Percentiles rank a stretch among this genome's conserved stretches.
phyloP scores from a whole-genome alignment of 1,140 invertebrate genomes.

The Drosophila pruinosa region DNA sequence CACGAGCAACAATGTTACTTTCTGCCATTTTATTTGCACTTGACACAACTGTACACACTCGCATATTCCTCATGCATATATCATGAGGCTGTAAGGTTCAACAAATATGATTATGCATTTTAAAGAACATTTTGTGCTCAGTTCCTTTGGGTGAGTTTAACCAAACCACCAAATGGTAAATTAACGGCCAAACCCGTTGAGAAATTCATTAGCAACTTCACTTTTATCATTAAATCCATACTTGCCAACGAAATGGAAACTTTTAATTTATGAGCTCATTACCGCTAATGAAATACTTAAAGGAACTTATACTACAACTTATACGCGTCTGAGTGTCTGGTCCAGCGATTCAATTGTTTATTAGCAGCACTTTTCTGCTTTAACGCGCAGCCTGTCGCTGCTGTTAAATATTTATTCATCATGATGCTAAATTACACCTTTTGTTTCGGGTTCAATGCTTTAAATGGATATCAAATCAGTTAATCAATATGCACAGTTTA shows the following conservation, averaged over 20 bases:
- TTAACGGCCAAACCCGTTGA: slow-evolving; percentile 2
- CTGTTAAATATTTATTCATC: slow-evolving; percentile 41
- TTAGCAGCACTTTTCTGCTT: slow-evolving; percentile 14
- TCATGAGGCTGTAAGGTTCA: slow-evolving; percentile 23
- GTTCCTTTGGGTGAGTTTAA: slow-evolving; percentile 3
- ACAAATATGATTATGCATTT: slow-evolving; percentile 9
- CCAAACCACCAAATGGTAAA: background rate
- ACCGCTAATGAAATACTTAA: slow-evolving; percentile 10
- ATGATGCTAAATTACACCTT: slow-evolving; percentile 38
- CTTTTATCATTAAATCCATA: background rate
- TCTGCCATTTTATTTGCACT: slow-evolving; percentile 71
- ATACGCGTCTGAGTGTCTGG: background rate
- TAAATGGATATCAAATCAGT: slow-evolving; percentile 26
- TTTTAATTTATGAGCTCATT: slow-evolving; percentile 13
- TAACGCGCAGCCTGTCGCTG: background rate
- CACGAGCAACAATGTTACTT: slow-evolving; percentile 49
- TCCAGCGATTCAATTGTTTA: slow-evolving; percentile 11
- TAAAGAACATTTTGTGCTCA: slow-evolving; percentile 2
- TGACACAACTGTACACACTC: slow-evolving; percentile 43
- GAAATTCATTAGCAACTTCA: slow-evolving; percentile 16
- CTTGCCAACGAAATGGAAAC: background rate
- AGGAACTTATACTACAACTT: background rate
- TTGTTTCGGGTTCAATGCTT: slow-evolving; percentile 33
- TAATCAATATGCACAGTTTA: slow-evolving; percentile 35
- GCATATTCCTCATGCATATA: slow-evolving; percentile 23